phyloP scores from a whole-genome alignment of 2,113 vertebrate species.

The Pardalotus punctatus region DNA sequence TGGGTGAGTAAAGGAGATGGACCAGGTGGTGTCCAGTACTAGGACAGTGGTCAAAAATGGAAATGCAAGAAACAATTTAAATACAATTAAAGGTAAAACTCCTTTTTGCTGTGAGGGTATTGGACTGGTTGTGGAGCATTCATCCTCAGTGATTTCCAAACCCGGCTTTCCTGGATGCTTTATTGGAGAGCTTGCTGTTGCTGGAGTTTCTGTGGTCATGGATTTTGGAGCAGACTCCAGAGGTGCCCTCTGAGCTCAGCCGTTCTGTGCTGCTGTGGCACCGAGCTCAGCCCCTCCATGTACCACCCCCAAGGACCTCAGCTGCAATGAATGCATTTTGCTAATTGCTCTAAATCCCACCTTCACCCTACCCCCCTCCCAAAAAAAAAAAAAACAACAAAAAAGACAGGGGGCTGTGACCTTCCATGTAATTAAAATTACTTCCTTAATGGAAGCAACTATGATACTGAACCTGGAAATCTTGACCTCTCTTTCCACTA shows the following conservation, averaged over 20 bases:
- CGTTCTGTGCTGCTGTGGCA: background rate
- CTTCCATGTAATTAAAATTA: background rate
- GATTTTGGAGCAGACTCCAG: background rate
- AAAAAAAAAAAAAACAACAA: fast-evolving
- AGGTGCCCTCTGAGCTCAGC: background rate
- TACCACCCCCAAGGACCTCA: background rate
- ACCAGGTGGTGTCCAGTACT: background rate
- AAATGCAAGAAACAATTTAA: background rate
- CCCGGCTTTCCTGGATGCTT: fast-evolving
- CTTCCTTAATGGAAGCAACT: background rate
- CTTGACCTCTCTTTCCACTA: background rate
- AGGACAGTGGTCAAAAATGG: background rate
- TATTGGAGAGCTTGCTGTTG: background rate
- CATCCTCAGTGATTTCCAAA: background rate
- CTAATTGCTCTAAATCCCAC: background rate
- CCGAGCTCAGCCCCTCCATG: background rate
- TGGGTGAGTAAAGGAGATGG: background rate
- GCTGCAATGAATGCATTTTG: background rate
- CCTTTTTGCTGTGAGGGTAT: fast-evolving
- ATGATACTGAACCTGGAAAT: background rate
- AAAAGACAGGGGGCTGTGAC: background rate
- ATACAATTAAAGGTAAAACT: background rate
- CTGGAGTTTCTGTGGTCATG: background rate
- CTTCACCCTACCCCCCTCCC: too few relatives aligned
- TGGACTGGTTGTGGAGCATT: background rate